These are phyloP conservation scores for Agonopterix subpropinquella DNA, from an alignment of 2,888 invertebrate genomes.

Conservation along the genomic window DNA sequence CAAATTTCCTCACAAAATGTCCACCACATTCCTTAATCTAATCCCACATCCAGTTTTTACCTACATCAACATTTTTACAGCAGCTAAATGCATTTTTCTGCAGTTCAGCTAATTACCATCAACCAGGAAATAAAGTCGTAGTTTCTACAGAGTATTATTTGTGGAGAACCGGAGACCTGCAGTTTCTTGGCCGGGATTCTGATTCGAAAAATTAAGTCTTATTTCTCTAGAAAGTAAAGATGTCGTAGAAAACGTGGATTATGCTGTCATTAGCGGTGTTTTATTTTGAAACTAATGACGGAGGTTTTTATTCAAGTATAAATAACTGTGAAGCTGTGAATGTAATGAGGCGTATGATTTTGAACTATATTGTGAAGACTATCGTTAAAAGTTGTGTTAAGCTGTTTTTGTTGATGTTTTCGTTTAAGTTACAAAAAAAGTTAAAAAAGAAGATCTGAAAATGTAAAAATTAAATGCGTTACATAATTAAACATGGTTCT, in stretches of 20 bases:
- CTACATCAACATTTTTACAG: not conserved
- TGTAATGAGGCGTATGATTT: no score
- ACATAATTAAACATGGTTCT: no score
- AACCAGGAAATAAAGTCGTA: slow-evolving; percentile 7
- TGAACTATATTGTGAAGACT: no score
- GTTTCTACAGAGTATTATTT: slow-evolving; percentile 6
- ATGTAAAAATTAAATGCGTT: no score
- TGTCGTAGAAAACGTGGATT: not conserved
- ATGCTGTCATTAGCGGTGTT: not conserved
- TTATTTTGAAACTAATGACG: not conserved
- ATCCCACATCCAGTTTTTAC: not conserved
- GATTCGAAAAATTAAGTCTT: slow-evolving; percentile 7
- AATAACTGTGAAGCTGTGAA: no score
- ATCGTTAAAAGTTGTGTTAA: no score
- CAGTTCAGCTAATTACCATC: slow-evolving; percentile 14
- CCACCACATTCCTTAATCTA: no score
- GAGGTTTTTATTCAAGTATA: not conserved
- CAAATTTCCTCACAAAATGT: no score
- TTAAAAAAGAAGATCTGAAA: no score
- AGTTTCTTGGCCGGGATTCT: slow-evolving; percentile 6
- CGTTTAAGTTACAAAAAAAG: no score
- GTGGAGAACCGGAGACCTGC: slow-evolving; percentile 1
- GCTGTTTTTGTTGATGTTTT: no score
- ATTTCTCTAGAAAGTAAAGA: slow-evolving; percentile 1
- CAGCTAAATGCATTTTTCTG: slow-evolving; percentile 8